phyloP scores from a whole-genome alignment of 2,888 invertebrate species.

The Harmothoe impar region DNA sequence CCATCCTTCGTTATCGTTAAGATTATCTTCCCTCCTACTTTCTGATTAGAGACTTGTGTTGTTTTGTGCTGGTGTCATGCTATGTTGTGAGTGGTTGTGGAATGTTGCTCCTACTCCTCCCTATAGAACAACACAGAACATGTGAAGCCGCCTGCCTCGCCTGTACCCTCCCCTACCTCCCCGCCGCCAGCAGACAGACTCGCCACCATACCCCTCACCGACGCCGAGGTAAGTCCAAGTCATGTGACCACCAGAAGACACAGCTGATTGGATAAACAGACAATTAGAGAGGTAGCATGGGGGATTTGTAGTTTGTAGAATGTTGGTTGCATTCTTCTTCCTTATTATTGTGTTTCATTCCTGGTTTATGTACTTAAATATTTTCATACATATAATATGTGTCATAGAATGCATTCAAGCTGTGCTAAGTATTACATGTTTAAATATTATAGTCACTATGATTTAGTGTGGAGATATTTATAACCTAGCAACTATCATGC shows the following conservation, averaged over 20 bases:
- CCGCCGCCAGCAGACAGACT: constrained; percentile 6
- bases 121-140: constrained; percentile 33
- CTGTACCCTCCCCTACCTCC: constrained; percentile 70
- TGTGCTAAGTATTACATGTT: too few relatives aligned
- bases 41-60: background rate
- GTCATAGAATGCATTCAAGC: background rate
- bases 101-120: constrained; percentile 47
- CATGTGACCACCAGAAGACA: background rate
- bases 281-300: constrained; percentile 22
- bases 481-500: too few relatives aligned
- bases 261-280: background rate
- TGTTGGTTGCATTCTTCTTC: background rate
- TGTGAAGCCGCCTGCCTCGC: constrained; percentile 76
- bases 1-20: too few relatives aligned
- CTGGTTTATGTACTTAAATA: too few relatives aligned
- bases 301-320: constrained; percentile 17
- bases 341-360: background rate
- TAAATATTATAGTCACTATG: too few relatives aligned
- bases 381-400: background rate
- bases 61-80: constrained; percentile 3
- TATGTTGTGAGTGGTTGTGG: constrained; percentile 59
- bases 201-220: constrained; percentile 59
- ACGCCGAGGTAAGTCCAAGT: constrained; percentile 64
- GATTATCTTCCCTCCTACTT: too few relatives aligned
- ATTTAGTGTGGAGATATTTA: too few relatives aligned